Evolutionary conservation across 2,888 invertebrate genomes (phyloP), one percentile per base, ranked within the genome.

Genomic region (Spatulosminthurus flaviceps): DNA sequence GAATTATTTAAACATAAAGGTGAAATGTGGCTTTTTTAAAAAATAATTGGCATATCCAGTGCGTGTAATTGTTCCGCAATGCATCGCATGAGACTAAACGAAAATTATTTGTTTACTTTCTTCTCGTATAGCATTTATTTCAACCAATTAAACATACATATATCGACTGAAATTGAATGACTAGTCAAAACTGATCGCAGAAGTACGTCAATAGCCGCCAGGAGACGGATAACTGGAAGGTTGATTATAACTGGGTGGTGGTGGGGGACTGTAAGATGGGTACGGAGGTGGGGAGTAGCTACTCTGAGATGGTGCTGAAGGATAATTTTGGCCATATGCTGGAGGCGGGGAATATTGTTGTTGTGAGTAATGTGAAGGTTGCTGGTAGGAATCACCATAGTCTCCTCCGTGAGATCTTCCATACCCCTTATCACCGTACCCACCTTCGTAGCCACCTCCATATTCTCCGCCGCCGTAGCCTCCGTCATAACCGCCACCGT

Each of bases 111-210:
- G 5, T 7, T 34, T 21, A 4, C 64, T 64, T 16, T 1, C 5
- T 16, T 51, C 4, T 2, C 51, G 51, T 11, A 13, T 2, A 51
- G 11, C 64, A 64, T 24, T 24, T 64, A 64, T 64, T 64, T 64
- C 64, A 64, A 64, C 64, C 13, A 51, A 19, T 51, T 51, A 51
- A 51, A 2, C 2, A 51, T 16, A 51, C 11, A 21, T 22, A 2
- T 24, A 26, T 64, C 22, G 16, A 26, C 5, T 26, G 64, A 67
- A 66, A 67, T 41, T 22, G 43, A 67, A 67, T 76, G 76, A 76
- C 76, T 76, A 76, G 76, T 64, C 67, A 67, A 19, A 22, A 42
- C 28, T 76, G 42, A 42, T 67, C 51, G 42, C 7, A 67, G 26
- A 66, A 75, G 13, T 22, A 1, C 41, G 28, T 21, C 34, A 76